These are phyloP conservation scores for Catocala fraxini DNA, from an alignment of 2,888 invertebrate genomes.

Conservation along the genomic window DNA sequence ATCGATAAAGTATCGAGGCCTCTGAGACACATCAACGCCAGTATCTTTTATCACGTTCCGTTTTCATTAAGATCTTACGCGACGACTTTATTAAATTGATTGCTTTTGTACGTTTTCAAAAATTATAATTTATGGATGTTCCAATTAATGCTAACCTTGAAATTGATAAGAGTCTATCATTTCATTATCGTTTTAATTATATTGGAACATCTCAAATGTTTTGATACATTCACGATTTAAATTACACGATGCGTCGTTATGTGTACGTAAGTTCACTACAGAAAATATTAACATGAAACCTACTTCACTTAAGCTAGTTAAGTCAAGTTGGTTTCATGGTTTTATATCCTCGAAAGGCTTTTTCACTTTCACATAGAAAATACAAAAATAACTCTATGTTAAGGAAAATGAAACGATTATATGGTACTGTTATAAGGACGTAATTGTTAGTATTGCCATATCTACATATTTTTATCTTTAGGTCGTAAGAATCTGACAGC, in stretches of 20 bases:
- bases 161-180: conserved; percentile 15
- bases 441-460: not conserved
- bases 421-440: too few relatives aligned
- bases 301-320: too few relatives aligned
- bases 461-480: conserved; percentile 13
- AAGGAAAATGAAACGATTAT: too few relatives aligned
- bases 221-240: not conserved
- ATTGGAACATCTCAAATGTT: not conserved
- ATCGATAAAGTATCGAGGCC: conserved; percentile 78
- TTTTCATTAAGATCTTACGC: conserved; percentile 63
- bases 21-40: conserved; percentile 74
- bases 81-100: conserved; percentile 68
- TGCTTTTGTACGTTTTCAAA: conserved; percentile 45
- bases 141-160: conserved; percentile 37
- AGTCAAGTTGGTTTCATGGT: too few relatives aligned
- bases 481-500: conserved; percentile 4
- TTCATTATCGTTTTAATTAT: not conserved
- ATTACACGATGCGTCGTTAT: not conserved
- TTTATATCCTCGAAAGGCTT: too few relatives aligned
- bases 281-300: too few relatives aligned
- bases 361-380: too few relatives aligned
- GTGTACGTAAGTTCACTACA: too few relatives aligned
- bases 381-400: too few relatives aligned
- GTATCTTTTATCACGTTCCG: conserved; percentile 71
- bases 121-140: conserved; percentile 46